phyloP scores from a whole-genome alignment of 2,113 vertebrate species.

The Lophotis ruficrista region DNA sequence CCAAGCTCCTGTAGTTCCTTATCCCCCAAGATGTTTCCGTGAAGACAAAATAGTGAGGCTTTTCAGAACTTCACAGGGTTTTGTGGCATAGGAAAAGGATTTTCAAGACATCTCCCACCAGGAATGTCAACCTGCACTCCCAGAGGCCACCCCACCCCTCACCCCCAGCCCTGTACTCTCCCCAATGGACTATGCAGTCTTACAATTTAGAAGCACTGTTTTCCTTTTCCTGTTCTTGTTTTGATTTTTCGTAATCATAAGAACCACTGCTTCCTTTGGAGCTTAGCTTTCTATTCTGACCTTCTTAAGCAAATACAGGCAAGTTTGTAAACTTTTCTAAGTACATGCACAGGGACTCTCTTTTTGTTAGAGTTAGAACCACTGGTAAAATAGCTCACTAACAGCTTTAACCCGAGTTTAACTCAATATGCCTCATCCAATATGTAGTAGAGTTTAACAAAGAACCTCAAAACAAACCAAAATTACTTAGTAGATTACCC shows the following conservation, averaged over 20 bases:
- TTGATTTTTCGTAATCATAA: neutral
- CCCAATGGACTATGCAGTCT: neutral
- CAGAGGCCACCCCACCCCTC: too few relatives aligned
- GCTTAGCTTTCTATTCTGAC: neutral
- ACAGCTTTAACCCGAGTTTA: neutral
- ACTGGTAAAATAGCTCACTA: neutral
- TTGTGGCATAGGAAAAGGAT: neutral
- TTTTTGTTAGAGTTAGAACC: neutral
- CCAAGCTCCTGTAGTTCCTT: neutral
- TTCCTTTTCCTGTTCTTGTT: neutral
- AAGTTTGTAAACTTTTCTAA: neutral
- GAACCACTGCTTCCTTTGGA: neutral
- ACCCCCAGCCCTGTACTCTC: neutral
- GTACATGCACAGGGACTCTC: fast-evolving
- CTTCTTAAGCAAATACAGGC: neutral
- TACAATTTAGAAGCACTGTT: neutral
- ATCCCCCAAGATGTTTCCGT: fast-evolving
- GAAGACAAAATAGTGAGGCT: neutral
- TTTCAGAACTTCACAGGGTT: neutral
- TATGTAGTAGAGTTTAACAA: neutral
- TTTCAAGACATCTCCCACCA: neutral
- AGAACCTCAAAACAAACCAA: neutral
- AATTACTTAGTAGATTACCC: neutral
- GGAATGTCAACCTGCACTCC: neutral
- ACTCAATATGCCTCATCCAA: neutral